Percentiles rank a stretch among this genome's conserved stretches.
These are phyloP conservation scores for Megaceryle maxima DNA, from an alignment of 2,113 vertebrate genomes.

Conservation along the genomic window DNA sequence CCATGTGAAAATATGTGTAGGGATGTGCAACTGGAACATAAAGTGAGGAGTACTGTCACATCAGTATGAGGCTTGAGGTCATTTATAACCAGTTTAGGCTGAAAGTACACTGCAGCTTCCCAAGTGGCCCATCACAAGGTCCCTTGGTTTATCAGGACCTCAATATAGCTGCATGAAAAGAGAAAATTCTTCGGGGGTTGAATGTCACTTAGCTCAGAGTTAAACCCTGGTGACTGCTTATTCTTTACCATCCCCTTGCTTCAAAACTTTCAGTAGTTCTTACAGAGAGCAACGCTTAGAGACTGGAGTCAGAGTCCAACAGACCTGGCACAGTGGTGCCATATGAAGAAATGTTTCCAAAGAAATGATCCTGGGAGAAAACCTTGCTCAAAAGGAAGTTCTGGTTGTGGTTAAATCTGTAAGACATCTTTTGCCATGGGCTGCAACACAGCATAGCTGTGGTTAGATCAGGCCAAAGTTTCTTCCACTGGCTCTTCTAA, in stretches of 20 bases:
- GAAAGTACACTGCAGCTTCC: neutral
- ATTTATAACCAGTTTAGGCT: neutral
- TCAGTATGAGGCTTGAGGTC: neutral
- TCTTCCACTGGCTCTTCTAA: neutral
- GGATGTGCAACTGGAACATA: neutral
- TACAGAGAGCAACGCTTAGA: neutral
- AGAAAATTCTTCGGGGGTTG: neutral
- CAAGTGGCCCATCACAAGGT: rapidly evolving
- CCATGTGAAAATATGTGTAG: neutral
- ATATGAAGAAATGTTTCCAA: neutral
- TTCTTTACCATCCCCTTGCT: neutral
- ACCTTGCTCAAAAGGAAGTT: neutral
- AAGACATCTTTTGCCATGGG: neutral
- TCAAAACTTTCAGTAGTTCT: neutral
- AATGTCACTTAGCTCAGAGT: neutral
- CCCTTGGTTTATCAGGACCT: neutral
- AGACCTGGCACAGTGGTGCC: neutral
- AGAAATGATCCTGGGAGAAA: neutral
- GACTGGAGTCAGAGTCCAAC: neutral
- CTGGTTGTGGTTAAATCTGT: neutral
- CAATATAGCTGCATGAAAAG: neutral
- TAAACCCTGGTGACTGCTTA: neutral
- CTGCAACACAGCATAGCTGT: neutral
- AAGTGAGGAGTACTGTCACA: neutral
- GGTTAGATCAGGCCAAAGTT: neutral